A percentile compares a stretch with the other conserved stretches of the same genome.
phyloP scores from a whole-genome alignment of 2,797 vertebrate genomes.

The Muscicapa comitata region DNA sequence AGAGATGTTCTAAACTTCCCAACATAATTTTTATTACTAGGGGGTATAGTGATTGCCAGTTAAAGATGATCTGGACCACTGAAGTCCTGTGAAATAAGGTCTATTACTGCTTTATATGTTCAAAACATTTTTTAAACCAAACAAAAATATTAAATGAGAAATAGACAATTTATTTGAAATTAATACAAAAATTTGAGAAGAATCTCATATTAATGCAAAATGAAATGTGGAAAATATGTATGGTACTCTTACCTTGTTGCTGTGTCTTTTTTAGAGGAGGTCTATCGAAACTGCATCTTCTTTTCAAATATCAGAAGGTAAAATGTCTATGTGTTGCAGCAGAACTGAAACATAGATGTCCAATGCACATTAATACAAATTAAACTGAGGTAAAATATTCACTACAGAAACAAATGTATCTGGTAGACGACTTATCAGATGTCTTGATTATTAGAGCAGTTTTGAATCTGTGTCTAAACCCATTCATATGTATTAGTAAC shows the following conservation, averaged over 20 bases:
- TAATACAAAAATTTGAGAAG: neutral
- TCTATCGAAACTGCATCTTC: neutral
- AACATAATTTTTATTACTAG: neutral
- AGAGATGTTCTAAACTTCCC: neutral
- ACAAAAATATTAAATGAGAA: neutral
- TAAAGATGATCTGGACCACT: neutral
- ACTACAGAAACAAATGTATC: neutral
- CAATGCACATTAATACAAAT: neutral
- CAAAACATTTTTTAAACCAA: neutral
- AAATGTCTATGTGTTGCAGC: neutral
- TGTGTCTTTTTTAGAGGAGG: neutral
- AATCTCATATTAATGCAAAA: neutral
- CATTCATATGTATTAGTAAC: neutral
- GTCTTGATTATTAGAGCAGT: neutral
- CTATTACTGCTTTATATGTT: neutral
- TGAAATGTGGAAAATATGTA: neutral
- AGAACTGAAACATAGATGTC: neutral
- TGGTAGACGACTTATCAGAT: neutral
- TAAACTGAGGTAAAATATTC: neutral
- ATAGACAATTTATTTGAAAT: neutral
- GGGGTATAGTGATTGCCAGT: neutral
- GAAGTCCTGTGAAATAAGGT: neutral
- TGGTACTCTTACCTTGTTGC: neutral
- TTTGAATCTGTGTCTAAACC: neutral
- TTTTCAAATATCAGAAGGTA: neutral